phyloP scores from a whole-genome alignment of 2,888 invertebrate species.

The Eupithecia pulchellata region DNA sequence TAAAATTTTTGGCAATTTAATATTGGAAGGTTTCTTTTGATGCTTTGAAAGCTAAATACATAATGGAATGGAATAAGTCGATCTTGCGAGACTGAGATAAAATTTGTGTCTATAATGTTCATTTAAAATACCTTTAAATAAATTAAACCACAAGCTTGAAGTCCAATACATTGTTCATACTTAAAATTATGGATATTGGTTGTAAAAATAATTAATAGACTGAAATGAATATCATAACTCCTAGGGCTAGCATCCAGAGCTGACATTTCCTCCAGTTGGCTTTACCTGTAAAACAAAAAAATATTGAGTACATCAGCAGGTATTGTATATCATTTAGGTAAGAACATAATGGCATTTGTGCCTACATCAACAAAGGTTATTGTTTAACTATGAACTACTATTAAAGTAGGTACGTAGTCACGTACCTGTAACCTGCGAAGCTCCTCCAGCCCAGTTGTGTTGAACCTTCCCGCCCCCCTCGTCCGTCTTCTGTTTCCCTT shows the following conservation, averaged over 20 bases:
- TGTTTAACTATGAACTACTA: neutral
- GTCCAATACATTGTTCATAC: conserved; percentile 10
- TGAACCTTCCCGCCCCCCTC: conserved; percentile 84
- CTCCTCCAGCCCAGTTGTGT: conserved; percentile 83
- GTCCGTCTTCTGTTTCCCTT: conserved; percentile 90
- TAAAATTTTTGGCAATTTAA: conserved; percentile 9
- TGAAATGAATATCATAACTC: conserved; percentile 56
- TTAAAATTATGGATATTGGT: conserved; percentile 43
- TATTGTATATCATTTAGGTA: too few relatives aligned
- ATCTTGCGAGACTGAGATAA: neutral
- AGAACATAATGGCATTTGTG: neutral
- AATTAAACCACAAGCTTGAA: conserved; percentile 5
- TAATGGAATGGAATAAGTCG: neutral
- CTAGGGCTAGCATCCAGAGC: conserved; percentile 56
- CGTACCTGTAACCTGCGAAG: conserved; percentile 79
- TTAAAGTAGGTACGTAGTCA: neutral
- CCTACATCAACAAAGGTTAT: neutral
- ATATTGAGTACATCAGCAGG: neutral
- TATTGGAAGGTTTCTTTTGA: conserved; percentile 10
- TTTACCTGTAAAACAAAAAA: conserved; percentile 62
- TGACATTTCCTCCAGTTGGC: conserved; percentile 72
- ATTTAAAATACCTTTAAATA: neutral
- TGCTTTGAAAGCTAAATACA: conserved; percentile 24
- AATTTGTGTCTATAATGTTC: neutral
- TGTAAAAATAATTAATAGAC: conserved; percentile 34